Conservation (phyloP, 2,888 invertebrate species). For the Rhagonycha lutea region DNA sequence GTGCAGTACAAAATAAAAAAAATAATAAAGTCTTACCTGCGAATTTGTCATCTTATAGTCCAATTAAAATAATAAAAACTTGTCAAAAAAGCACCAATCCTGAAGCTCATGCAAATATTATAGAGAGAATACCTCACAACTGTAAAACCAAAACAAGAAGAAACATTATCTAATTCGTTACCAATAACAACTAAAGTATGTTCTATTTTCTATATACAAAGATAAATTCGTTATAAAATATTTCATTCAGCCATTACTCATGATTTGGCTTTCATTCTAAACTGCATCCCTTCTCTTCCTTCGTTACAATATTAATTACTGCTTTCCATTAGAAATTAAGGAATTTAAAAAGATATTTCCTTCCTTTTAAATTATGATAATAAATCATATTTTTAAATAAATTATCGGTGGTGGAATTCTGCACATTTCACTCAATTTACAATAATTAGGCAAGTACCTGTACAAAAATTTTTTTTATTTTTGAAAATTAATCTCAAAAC, state of each 20-base stretch:
- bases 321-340: conserved; percentile 35
- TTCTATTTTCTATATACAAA: background rate
- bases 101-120: conserved; percentile 37
- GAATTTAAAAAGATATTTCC: background rate
- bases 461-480: background rate
- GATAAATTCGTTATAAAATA: background rate
- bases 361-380: background rate
- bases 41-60: conserved; percentile 61
- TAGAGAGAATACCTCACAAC: conserved; percentile 36
- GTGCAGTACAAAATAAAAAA: conserved; percentile 19
- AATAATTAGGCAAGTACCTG: background rate
- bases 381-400: background rate
- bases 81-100: conserved; percentile 29
- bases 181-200: conserved; percentile 21
- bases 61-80: conserved; percentile 11
- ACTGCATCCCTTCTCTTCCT: conserved; percentile 32
- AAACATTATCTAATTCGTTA: conserved; percentile 22
- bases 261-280: conserved; percentile 13
- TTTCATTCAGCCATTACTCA: background rate
- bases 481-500: background rate
- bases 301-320: conserved; percentile 25
- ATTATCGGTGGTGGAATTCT: background rate
- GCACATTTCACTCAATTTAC: background rate
- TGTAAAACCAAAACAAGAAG: conserved; percentile 38
- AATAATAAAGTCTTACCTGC: conserved; percentile 59